phyloP scores from a whole-genome alignment of 2,797 vertebrate genomes.

The Periparus ater region DNA sequence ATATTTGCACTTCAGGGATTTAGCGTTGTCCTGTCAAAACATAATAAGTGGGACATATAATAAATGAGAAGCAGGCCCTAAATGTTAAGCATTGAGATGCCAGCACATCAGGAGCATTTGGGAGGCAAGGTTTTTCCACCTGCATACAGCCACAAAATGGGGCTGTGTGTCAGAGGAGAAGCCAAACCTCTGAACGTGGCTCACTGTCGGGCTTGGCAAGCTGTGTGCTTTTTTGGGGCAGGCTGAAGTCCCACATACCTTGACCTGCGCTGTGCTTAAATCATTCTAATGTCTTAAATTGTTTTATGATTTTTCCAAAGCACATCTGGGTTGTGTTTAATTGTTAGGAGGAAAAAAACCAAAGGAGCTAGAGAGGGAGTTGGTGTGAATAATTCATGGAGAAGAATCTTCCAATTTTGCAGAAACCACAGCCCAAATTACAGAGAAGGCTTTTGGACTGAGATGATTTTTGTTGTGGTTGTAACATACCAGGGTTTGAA shows the following conservation, averaged over 20 bases:
- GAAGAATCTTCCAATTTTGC: slow-evolving; percentile 69
- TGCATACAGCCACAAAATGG: neutral
- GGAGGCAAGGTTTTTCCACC: slow-evolving; percentile 47
- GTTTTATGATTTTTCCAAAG: slow-evolving; percentile 53
- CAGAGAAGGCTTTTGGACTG: slow-evolving; percentile 73
- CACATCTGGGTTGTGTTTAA: slow-evolving; percentile 59
- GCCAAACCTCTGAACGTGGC: neutral
- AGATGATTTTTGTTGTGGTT: slow-evolving; percentile 77
- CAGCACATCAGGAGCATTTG: neutral
- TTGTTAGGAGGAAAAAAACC: slow-evolving; percentile 27
- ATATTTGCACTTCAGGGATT: neutral
- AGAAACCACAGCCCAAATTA: slow-evolving; percentile 74
- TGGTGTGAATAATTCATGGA: slow-evolving; percentile 64
- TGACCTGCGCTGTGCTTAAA: slow-evolving; percentile 45
- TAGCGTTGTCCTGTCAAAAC: neutral
- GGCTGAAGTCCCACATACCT: neutral
- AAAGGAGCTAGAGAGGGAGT: neutral
- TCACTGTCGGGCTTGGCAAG: neutral
- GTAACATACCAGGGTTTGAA: slow-evolving; percentile 76
- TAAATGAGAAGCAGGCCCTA: slow-evolving; percentile 29
- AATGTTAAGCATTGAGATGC: neutral
- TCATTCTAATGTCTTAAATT: slow-evolving; percentile 34
- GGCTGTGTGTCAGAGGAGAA: neutral
- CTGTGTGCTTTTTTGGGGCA: neutral
- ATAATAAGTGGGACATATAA: neutral